phyloP scores from a whole-genome alignment of 1,140 invertebrate species.

The Propsilocerus akamusi region DNA sequence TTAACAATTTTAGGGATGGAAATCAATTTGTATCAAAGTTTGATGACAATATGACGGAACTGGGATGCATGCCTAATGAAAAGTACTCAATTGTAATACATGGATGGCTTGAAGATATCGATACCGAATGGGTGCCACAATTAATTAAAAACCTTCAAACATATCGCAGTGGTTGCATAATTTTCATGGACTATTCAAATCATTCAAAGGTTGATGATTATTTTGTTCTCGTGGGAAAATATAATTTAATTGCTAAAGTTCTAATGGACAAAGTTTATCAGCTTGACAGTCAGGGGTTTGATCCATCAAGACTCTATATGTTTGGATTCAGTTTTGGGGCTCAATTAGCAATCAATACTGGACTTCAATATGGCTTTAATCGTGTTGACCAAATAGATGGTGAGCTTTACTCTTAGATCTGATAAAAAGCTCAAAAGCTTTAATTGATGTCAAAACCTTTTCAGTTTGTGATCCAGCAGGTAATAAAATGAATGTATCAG shows the following conservation, averaged over 20 bases:
- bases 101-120: slow-evolving; percentile 21
- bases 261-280: slow-evolving; percentile 12
- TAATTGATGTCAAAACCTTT: not conserved
- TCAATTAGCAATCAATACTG: slow-evolving; percentile 17
- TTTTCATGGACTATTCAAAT: slow-evolving; percentile 20
- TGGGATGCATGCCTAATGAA: slow-evolving; percentile 1
- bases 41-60: not conserved
- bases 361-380: slow-evolving; percentile 10
- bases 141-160: slow-evolving; percentile 16
- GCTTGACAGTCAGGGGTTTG: slow-evolving; percentile 14
- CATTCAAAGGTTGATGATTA: slow-evolving; percentile 11
- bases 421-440: not conserved
- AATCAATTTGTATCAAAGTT: not conserved
- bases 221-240: slow-evolving; percentile 16
- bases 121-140: slow-evolving; percentile 15
- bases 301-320: slow-evolving; percentile 15
- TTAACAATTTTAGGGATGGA: not conserved
- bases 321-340: slow-evolving; percentile 23
- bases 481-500: no score
- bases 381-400: slow-evolving; percentile 15
- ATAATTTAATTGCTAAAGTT: slow-evolving; percentile 12
- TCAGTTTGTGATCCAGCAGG: slow-evolving; percentile 23
- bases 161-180: slow-evolving; percentile 20
- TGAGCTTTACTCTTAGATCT: slow-evolving; percentile 6
- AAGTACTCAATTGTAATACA: slow-evolving; percentile 19